Percentiles rank a stretch among this genome's conserved stretches.
phyloP scores from a whole-genome alignment of 64 coral and sea anemone genomes.

The Orbicella faveolata region DNA sequence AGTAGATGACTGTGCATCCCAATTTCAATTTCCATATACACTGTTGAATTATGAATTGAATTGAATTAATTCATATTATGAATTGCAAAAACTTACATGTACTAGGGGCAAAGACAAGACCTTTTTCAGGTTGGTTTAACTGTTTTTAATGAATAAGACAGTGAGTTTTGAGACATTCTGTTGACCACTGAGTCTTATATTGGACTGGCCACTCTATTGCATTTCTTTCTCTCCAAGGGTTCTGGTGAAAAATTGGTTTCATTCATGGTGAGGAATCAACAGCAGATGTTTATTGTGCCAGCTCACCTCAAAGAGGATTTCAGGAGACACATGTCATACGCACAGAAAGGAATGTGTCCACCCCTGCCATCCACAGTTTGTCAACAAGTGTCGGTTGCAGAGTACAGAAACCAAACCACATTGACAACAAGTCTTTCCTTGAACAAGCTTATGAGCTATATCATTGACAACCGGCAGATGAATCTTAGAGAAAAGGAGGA shows the following conservation, averaged over 20 bases:
- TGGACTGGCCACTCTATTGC: neutral
- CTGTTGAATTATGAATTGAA: too few species aligned
- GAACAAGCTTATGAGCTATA: conserved; percentile 23
- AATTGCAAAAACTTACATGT: too few species aligned
- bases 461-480: conserved; percentile 41
- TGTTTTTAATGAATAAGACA: too few species aligned
- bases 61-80: too few species aligned
- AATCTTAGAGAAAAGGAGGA: conserved; percentile 39
- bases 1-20: too few species aligned
- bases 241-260: conserved; percentile 14
- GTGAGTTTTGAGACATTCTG: too few species aligned
- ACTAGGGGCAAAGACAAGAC: too few species aligned
- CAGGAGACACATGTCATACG: conserved; percentile 11
- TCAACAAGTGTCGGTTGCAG: neutral
- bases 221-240: neutral
- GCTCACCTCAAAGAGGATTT: conserved; percentile 15
- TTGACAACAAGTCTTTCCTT: conserved; percentile 30
- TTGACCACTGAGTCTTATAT: too few species aligned
- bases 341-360: neutral
- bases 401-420: conserved; percentile 29
- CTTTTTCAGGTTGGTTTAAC: too few species aligned
- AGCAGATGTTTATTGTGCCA: conserved; percentile 24
- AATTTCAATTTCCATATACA: too few species aligned
- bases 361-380: conserved; percentile 6
- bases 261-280: conserved; percentile 36